Base-by-base conservation (phyloP, 2,888 invertebrate genomes). In the Limnephilus auricula region DNA sequence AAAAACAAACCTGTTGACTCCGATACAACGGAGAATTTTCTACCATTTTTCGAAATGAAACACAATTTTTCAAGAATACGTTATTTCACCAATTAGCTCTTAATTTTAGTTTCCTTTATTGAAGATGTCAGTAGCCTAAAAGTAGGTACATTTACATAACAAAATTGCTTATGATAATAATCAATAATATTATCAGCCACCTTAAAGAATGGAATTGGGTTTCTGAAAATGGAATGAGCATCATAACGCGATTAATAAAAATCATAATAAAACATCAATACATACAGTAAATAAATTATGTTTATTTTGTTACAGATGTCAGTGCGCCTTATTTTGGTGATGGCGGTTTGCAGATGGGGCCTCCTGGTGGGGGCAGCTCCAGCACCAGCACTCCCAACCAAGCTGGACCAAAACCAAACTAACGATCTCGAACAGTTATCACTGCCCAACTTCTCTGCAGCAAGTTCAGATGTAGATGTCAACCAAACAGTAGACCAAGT, bases 401-500 rank as follows among this genome's bases (percentile, higher is more conserved):
- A 89, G 12, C 32, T 82, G 32, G 83, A 82, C n/a, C 79, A 86
- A 30, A 40, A 89, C 30, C 80, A 90, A 37, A 45, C 78, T n/a
- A 87, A 86, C 37, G 45, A 32, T 15, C 34, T 91, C 18, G 78
- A 91, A 50, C 79, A 83, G 83, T 83, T 82, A 15, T 79, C 87
- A 6, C 91, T 91, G 82, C 91, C 91, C n/a, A 50, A 91, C 80
- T 91, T 91, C 78, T 91, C 89, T 15, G 45, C 79, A 83, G 30
- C 30, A 31, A 87, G 82, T 65, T 83, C 91, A 32, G 91, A 91
- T 65, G 79, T 91, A 50, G 92, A 92, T 32, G 83, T 92, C 37
- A 85, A 92, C n/a, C 82, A 92, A 80, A 97, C 97, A 13, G 96
- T 98, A 10, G 95, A 96, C 93, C 97, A 97, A 95, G 97, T 98